phyloP scores from a whole-genome alignment of 2,113 vertebrate species.

The Blennius ocellaris region DNA sequence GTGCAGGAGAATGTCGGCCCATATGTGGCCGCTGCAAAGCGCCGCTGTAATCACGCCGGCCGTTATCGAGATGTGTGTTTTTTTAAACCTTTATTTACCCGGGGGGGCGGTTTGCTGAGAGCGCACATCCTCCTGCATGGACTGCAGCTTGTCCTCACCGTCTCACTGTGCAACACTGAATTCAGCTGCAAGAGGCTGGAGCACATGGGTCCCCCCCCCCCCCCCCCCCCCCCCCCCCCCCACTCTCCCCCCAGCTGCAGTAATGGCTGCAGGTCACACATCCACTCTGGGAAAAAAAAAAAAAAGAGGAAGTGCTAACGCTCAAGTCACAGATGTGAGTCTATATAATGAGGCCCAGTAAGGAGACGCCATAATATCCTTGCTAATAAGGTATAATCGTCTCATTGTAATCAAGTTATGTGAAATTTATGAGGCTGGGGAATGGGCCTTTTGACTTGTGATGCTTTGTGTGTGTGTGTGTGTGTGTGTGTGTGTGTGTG shows the following conservation, averaged over 20 bases:
- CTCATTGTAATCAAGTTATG: conserved; percentile 80
- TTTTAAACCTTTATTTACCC: conserved; percentile 67
- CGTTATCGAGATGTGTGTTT: conserved; percentile 49
- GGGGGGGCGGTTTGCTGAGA: conserved; percentile 56
- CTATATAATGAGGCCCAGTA: conserved; percentile 78
- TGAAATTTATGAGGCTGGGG: conserved; percentile 75
- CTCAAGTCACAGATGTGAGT: conserved; percentile 72
- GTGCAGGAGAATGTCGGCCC: conserved; percentile 62
- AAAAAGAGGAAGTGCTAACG: conserved; percentile 66
- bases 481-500: no score
- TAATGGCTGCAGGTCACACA: conserved; percentile 77
- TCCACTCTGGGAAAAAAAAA: conserved; percentile 51
- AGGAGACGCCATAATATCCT: conserved; percentile 78
- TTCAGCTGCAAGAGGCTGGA: conserved; percentile 29
- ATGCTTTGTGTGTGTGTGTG: no score
- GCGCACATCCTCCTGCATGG: conserved; percentile 28
- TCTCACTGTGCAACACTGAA: no score
- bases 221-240: conserved; percentile 47
- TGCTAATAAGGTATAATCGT: conserved; percentile 83
- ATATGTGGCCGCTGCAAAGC: conserved; percentile 36
- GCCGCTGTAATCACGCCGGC: conserved; percentile 56
- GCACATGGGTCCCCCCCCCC: conserved; percentile 37
- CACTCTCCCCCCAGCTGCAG: conserved; percentile 38
- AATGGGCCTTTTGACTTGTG: conserved; percentile 70
- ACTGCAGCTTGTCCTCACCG: conserved; percentile 3